Evolutionary conservation across 2,888 invertebrate species (phyloP), one percentile per base, ranked within the genome.

Genomic region (Andrena camellia): DNA sequence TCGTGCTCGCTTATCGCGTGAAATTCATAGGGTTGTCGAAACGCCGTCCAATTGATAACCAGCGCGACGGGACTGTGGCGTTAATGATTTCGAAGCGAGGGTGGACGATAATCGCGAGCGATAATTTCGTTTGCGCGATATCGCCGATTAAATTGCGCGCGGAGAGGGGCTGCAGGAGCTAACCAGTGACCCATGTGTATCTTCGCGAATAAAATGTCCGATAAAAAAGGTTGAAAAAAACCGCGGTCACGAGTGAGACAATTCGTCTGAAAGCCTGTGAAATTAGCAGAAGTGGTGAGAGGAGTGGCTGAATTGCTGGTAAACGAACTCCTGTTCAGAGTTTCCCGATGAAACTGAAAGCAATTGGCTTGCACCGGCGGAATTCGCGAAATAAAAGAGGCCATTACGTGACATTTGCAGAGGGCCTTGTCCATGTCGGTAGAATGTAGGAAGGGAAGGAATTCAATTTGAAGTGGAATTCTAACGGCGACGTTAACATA

Each of bases 391-490:
- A 23, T 57, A 23, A 20, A 57, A 57, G 4, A 8, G 57, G 10
- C 20, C 20, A 57, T 23, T 57, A 26, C 23, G 23, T 2, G 10
- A 57, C 20, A 57, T 57, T 57, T 57, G 10, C 23, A 26, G 23
- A 20, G 20, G 57, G 10, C 57, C 20, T 10, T 20, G 57, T 23
- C 23, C 57, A 1, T 13, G 23, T 5, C 57, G 23, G 23, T 23
- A 10, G 23, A 10, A 2, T 6, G 5, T 5, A 13, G 23, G 1
- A 35, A 5, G 35, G 33, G 1, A 5, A 13, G 23, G 13, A 35
- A 17, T 70, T 59, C 33, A 20, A 70, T 59, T 42, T 13, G 20
- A 29, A 57, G 26, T 23, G 23, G 70, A 70, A 48, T 70, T 35
- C 35, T 57, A 29, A 7, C 26, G 7, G 29, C 17, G 26, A 59